Percentiles rank a stretch among this genome's conserved stretches.
Conservation (phyloP, 2,888 invertebrate species). For the Phasia obesa region DNA sequence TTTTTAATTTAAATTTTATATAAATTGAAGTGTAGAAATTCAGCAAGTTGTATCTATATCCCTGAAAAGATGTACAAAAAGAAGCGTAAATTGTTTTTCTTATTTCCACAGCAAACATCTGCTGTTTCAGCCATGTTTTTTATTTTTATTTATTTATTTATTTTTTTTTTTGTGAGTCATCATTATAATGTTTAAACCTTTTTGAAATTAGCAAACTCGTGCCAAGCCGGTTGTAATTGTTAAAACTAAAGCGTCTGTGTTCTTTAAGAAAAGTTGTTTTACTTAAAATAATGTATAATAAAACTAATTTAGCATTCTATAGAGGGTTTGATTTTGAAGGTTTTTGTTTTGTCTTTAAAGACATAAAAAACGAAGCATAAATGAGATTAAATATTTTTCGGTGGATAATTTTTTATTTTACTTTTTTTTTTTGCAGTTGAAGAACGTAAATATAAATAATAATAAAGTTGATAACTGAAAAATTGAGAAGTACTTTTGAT, state of each 20-base stretch:
- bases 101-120: conserved; percentile 19
- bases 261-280: not conserved
- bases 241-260: conserved; percentile 6
- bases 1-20: not conserved
- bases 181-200: conserved; percentile 15
- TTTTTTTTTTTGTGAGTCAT: conserved; percentile 28
- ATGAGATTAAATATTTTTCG: not conserved
- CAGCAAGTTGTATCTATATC: conserved; percentile 12
- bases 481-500: too few relatives aligned
- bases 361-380: not conserved
- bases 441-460: too few relatives aligned
- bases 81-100: not conserved
- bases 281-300: not conserved
- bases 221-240: conserved; percentile 48
- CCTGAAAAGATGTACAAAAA: not conserved
- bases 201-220: conserved; percentile 52
- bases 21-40: conserved; percentile 1
- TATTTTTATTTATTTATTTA: not conserved
- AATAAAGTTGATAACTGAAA: too few relatives aligned
- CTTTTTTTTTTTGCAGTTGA: too few relatives aligned
- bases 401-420: not conserved
- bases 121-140: conserved; percentile 12
- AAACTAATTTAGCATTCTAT: conserved; percentile 4
- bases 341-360: not conserved
- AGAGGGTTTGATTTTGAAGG: not conserved